Evolutionary conservation across 1,140 invertebrate genomes (phyloP), one percentile per base, ranked within the genome.

Genomic region (Campoletis sonorensis): DNA sequence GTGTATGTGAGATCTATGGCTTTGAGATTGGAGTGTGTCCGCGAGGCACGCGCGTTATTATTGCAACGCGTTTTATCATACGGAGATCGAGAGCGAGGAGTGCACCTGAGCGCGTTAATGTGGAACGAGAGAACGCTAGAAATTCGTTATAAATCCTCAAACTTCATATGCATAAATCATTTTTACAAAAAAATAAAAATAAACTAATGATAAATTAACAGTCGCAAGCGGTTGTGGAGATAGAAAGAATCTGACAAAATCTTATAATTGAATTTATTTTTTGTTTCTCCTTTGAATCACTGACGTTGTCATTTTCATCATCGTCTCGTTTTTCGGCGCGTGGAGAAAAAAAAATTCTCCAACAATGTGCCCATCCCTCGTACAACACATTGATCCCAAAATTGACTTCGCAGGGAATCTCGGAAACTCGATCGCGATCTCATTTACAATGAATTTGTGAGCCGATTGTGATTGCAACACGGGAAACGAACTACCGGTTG

Each of bases 101-200:
- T 78, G 76, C 81, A 79, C 68, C 81, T 82, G 81, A 82, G 76
- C 33, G 78, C 76, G 79, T 30, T 67, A 82, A 82, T 51, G 81
- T 82, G 81, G 81, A 82, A 82, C 81, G 76, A 73, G 76, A 73
- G 72, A 64, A 15, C 26, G 58, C 51, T 33, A 75, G 27, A 72
- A 58, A 78, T 58, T 76, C 27, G 73, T 64, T 4, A 79, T 79
- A 82, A 82, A 79, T 82, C 40, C 27, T 79, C 23, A 51, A 16
- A 81, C 21, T 26, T 23, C 23, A 16, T 16, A 13, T 26, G n/a
- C 61, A 27, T 64, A 26, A 26, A 23, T 64, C 61, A 64, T 64
- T 45, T 13, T n/a, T n/a, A n/a, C n/a, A n/a, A n/a, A n/a, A n/a
- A n/a, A n/a, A n/a, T n/a, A n/a, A n/a, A n/a, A 16, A 64, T 10